A percentile compares a stretch with the other conserved stretches of the same genome.
Evolutionary conservation across 2,113 vertebrate species (phyloP).

Genomic region (Triplophysa tibetana): DNA sequence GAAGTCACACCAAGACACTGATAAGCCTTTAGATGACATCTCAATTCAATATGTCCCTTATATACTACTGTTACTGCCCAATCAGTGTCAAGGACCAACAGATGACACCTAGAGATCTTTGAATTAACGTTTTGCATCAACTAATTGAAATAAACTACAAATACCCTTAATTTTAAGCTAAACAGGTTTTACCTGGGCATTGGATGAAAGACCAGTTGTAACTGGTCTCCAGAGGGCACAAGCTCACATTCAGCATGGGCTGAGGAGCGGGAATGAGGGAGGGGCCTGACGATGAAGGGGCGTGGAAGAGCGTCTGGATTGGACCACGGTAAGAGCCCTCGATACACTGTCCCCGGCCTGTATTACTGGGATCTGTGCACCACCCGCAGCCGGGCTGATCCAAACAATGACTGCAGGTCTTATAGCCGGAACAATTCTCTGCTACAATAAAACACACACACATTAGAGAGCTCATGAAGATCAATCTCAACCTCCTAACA

Average conservation of each 20-base stretch:
- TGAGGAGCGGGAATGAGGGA: slow-evolving; percentile 72
- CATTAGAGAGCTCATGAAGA: neutral
- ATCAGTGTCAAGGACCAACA: too few species aligned
- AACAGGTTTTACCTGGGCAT: slow-evolving; percentile 83
- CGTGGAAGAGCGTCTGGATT: slow-evolving; percentile 77
- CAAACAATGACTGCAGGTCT: slow-evolving; percentile 89
- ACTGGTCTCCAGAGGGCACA: slow-evolving; percentile 81
- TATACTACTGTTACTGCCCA: too few species aligned
- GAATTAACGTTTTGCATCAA: too few species aligned
- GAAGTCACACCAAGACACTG: too few species aligned
- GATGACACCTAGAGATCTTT: too few species aligned
- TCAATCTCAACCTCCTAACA: neutral
- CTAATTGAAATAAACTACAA: neutral
- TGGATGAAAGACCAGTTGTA: slow-evolving; percentile 98
- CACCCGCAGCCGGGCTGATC: slow-evolving; percentile 95
- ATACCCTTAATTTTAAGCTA: neutral
- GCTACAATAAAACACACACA: slow-evolving; percentile 69
- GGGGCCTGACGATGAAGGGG: slow-evolving; percentile 74
- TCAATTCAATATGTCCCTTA: too few species aligned
- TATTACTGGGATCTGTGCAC: slow-evolving; percentile 96
- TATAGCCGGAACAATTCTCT: slow-evolving; percentile 95
- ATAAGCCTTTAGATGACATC: too few species aligned
- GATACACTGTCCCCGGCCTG: slow-evolving; percentile 89
- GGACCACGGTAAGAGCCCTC: slow-evolving; percentile 90
- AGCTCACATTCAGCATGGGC: slow-evolving; percentile 85